Evolutionary conservation across 2,113 vertebrate species (phyloP), one percentile per base, ranked within the genome.

Genomic region (Arvicanthis niloticus): DNA sequence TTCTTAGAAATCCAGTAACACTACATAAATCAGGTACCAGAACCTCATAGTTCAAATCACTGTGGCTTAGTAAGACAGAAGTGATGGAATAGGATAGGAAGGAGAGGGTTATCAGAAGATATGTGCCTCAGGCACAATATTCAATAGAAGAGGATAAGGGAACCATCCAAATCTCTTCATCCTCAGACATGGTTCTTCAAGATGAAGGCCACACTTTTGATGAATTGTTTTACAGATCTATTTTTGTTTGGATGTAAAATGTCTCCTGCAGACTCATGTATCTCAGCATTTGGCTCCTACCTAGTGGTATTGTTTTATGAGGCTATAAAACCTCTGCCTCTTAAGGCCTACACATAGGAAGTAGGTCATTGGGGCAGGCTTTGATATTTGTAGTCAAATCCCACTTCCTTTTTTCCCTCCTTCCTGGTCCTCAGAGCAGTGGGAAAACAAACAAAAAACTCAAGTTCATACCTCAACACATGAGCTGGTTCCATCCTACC

Each of bases 111-210:
- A 22, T 84, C 75, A 88, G 51, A 96, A 88, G 56, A 88, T 45
- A 77, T 16, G 86, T 73, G 58, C 22, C 31, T 37, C 76, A 82
- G 16, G 73, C 19, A 88, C 72, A 77, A 40, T 51, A 95, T 72
- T 9, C 26, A 91, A 42, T 88, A 96, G 53, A 95, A 92, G 31
- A 92, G 65, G 1, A 12, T 29, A 37, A 94, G 60, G 37, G 48
- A 91, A 37, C 87, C 90, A 95, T 85, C 22, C 81, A 92, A 94
- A 34, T 96, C 68, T 77, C 84, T 95, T 91, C 70, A 53, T 78
- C 68, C 42, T 91, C 62, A 89, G 19, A 91, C 31, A 42, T 31
- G 21, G 17, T 75, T 82, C 91, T 26, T 7, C 10, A 96, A 92
- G 78, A 92, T 31, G 11, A 34, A 81, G 8, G 60, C 72, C 58